These are phyloP conservation scores for Tolmerus cingulatus DNA, from an alignment of 2,888 invertebrate genomes.

Conservation along the genomic window DNA sequence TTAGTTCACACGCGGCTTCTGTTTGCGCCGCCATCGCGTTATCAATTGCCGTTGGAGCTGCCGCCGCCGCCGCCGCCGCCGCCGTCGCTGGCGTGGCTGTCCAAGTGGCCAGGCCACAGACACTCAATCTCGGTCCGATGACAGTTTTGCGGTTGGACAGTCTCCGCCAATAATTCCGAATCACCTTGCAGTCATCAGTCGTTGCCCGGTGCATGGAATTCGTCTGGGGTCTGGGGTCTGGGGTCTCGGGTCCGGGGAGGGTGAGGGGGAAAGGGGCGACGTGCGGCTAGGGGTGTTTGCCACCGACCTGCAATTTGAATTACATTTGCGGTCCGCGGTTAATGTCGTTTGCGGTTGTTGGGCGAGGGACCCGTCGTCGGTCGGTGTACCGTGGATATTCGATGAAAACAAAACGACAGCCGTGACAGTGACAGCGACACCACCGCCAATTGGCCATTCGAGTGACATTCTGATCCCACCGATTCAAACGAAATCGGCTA, in stretches of 20 bases:
- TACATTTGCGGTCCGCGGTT: not conserved
- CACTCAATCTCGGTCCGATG: conserved; percentile 15
- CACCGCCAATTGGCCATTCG: conserved; percentile 6
- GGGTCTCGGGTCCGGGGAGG: too few species aligned
- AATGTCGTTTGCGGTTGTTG: not conserved
- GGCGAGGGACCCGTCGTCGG: not conserved
- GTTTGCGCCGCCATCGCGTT: not conserved
- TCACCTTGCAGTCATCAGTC: conserved; percentile 6
- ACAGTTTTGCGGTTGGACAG: conserved; percentile 20
- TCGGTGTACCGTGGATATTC: not conserved
- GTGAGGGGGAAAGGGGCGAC: not conserved
- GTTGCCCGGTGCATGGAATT: not conserved
- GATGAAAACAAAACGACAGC: not conserved
- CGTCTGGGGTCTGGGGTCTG: not conserved
- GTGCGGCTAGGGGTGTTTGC: not conserved
- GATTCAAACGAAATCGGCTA: not conserved
- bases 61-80: not conserved
- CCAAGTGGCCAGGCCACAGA: not conserved
- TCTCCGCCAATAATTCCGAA: not conserved
- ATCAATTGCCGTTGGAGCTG: not conserved
- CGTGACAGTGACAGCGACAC: not conserved
- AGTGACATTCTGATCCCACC: not conserved
- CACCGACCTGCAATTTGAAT: not conserved
- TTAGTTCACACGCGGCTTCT: not conserved
- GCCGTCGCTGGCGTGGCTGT: not conserved